Evolutionary conservation across 2,888 invertebrate genomes (phyloP), one percentile per base, ranked within the genome.

Genomic region (Eupithecia subumbrata): DNA sequence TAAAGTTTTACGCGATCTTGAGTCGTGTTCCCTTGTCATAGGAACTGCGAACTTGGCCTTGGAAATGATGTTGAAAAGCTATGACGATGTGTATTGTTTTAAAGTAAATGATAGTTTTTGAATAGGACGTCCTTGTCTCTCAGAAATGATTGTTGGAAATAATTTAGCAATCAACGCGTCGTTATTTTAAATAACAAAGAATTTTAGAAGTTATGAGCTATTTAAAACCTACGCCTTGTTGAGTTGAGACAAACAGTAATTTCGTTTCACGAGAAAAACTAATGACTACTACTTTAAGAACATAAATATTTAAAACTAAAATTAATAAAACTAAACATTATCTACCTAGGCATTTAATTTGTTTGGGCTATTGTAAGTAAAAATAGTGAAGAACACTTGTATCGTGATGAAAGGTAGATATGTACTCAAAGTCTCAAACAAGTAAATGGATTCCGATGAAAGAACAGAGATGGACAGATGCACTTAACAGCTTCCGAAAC

Each of bases 401-500:
- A 79, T 77, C 76, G 69, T 73, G 63, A 67, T 60, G 4, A 60
- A 25, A 60, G 60, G 60, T 48, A 40, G 43, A 3, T 43, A 16
- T 0, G 45, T 67, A 40, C 18, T 34, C 34, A 9, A 68, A 43
- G 68, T 71, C 25, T 9, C 48, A 77, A 80, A 78, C 79, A 75
- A n/a, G 22, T 64, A 68, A 60, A 84, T 82, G 81, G 80, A 80
- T 80, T 80, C 76, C 34, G 79, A 78, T 70, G 74, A 82, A 81
- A 83, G 80, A 83, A 84, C 78, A 83, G 80, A 83, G 80, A 71
- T 72, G 75, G 52, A 76, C 66, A 67, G 66, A 40, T 76, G 69
- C 67, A 77, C 78, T 81, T 84, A 81, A 82, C 82, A 83, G 82
- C 79, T 84, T 82, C 77, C 78, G 74, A 73, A 75, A 85, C 81